Evolutionary conservation across 2,888 invertebrate genomes (phyloP), one percentile per base, ranked within the genome.

Genomic region (Keiferia lycopersicella): DNA sequence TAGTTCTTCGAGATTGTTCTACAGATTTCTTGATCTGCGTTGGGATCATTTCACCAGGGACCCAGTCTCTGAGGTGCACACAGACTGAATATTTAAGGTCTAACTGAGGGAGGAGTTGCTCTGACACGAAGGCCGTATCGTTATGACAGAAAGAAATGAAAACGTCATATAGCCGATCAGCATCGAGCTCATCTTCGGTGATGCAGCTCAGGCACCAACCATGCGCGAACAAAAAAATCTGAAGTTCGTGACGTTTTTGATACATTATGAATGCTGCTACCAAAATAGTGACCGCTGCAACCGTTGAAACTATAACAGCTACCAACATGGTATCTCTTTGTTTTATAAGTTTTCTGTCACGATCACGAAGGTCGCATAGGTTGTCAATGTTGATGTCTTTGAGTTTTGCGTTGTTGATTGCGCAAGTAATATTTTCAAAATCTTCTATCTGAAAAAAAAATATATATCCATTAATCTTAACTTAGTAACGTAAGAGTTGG

Each of bases 61-160:
- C 77, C 94, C 95, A 97, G 77, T 96, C 95, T 0, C 96, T 91
- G 61, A 93, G 93, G 75, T 96, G 96, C 0, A 96, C 85, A 78
- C 96, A 96, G 0, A 95, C 82, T 74, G 87, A 87, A 0, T 93
- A 76, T 11, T 61, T 51, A 14, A 14, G 30, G 6, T 74, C 96
- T 41, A 97, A 82, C 14, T 92, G 92, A 0, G 94, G 92, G 14
- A 96, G 90, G 41, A 97, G 78, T 64, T 94, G 88, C 20, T 94
- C 92, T 0, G 93, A 85, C 0, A 96, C 94, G 73, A 96, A 95
- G 2, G 93, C 92, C 71, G 95, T 94, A 77, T 97, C 96, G 76
- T 94, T 93, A 75, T 96, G 94, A 0, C 96, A 95, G 78, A 94
- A 97, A 68, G 96, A 96, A 62, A 97, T 91, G 79, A 97, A 97